Conservation (phyloP, 2,113 vertebrate species). For the Zootoca vivipara region DNA sequence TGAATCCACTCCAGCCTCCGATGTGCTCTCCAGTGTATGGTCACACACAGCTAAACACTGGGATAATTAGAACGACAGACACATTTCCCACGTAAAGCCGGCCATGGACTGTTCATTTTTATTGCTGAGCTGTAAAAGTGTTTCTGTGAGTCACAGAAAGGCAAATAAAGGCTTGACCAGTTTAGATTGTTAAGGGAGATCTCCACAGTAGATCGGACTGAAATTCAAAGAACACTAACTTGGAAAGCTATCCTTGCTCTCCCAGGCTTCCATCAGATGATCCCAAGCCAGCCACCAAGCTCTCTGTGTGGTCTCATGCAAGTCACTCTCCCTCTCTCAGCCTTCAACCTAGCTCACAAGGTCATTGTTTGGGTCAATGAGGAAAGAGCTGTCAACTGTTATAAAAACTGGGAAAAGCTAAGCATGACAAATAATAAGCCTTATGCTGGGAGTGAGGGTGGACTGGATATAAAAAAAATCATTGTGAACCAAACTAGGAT, state of each 20-base stretch:
- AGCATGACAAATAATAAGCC: neutral
- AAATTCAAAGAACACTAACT: neutral
- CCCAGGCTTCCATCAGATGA: neutral
- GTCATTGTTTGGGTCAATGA: neutral
- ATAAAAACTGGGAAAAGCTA: neutral
- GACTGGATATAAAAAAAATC: neutral
- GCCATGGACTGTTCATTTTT: neutral
- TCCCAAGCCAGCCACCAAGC: neutral
- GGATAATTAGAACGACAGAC: conserved; percentile 23
- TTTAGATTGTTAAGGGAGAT: neutral
- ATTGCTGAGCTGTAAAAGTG: neutral
- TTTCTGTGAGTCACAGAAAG: neutral
- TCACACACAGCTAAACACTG: conserved; percentile 16
- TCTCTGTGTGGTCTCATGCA: neutral
- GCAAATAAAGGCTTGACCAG: neutral
- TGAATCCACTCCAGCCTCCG: conserved; percentile 16
- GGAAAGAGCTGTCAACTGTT: neutral
- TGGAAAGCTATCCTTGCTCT: neutral
- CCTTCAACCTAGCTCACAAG: neutral
- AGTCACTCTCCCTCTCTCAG: neutral
- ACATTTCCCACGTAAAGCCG: conserved; percentile 8
- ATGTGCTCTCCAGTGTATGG: conserved; percentile 1
- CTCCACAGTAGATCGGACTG: neutral
- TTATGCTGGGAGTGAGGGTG: neutral
- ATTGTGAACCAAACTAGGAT: neutral